Conservation (phyloP, 2,113 vertebrate genomes). For the Charina bottae region DNA sequence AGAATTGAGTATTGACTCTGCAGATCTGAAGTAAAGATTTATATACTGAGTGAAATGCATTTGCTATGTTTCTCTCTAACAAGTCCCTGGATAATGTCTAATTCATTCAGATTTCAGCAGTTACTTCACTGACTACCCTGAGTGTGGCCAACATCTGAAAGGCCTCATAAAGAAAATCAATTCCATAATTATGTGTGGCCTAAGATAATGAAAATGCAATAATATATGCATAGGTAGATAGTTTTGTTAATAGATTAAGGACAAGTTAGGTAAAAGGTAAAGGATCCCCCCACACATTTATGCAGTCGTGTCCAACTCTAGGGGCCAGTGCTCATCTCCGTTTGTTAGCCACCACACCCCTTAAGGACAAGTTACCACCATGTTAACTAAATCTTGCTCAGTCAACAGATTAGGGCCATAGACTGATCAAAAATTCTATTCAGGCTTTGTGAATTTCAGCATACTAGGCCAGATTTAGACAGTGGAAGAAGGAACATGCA, state of each 20-base stretch:
- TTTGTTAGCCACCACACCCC: too few relatives aligned
- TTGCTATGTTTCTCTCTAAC: not conserved
- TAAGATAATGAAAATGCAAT: constrained; percentile 38
- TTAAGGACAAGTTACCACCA: not conserved
- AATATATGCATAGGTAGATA: not conserved
- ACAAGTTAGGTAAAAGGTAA: too few relatives aligned
- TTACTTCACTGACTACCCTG: constrained; percentile 34
- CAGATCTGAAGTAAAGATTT: constrained; percentile 3
- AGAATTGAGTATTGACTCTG: not conserved
- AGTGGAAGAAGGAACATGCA: not conserved
- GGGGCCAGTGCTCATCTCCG: too few relatives aligned
- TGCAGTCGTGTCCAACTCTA: too few relatives aligned
- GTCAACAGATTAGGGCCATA: constrained; percentile 38
- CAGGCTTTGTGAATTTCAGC: not conserved
- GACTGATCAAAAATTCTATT: constrained; percentile 3
- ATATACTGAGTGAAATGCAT: not conserved
- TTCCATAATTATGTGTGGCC: constrained; percentile 4
- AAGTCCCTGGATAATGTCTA: not conserved
- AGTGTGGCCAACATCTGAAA: constrained; percentile 29
- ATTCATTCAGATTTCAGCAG: constrained; percentile 23
- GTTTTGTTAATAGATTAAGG: constrained; percentile 27
- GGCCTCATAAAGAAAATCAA: constrained; percentile 42
- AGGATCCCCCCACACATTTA: too few relatives aligned
- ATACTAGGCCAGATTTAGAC: not conserved
- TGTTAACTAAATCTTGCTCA: constrained; percentile 44